Evolutionary conservation across 2,888 invertebrate species (phyloP).

Genomic region (Tetheella fluctuosa): DNA sequence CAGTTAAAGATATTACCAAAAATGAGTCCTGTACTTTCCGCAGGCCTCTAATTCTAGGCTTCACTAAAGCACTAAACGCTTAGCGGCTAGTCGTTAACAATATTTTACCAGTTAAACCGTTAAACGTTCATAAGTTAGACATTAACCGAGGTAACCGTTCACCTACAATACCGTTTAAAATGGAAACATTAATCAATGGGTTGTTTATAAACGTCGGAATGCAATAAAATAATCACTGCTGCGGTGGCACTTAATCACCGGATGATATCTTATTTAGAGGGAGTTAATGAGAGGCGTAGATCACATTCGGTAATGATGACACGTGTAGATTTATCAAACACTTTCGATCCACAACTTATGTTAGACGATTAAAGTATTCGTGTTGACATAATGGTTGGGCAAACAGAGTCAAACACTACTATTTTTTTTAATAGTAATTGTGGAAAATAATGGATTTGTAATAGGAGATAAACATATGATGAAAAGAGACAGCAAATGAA

Average conservation of each 20-base stretch:
- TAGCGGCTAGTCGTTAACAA: conserved; percentile 54
- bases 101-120: conserved; percentile 48
- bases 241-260: conserved; percentile 70
- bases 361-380: conserved; percentile 71
- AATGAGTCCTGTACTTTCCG: not conserved
- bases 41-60: conserved; percentile 27
- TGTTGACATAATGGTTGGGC: conserved; percentile 78
- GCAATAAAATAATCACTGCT: conserved; percentile 77
- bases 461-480: not conserved
- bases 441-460: not conserved
- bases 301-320: conserved; percentile 80
- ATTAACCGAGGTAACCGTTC: conserved; percentile 49
- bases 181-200: conserved; percentile 60
- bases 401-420: conserved; percentile 69
- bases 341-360: conserved; percentile 79
- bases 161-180: conserved; percentile 52
- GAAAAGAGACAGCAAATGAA: not conserved
- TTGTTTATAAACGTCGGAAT: conserved; percentile 72
- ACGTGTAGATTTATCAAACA: conserved; percentile 77
- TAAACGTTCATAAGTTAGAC: conserved; percentile 36
- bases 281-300: conserved; percentile 80
- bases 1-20: not conserved
- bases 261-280: conserved; percentile 79
- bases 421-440: conserved; percentile 53
- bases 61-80: conserved; percentile 37